Base-by-base conservation (phyloP, 2,888 invertebrate genomes). In the Suillia variegata region DNA sequence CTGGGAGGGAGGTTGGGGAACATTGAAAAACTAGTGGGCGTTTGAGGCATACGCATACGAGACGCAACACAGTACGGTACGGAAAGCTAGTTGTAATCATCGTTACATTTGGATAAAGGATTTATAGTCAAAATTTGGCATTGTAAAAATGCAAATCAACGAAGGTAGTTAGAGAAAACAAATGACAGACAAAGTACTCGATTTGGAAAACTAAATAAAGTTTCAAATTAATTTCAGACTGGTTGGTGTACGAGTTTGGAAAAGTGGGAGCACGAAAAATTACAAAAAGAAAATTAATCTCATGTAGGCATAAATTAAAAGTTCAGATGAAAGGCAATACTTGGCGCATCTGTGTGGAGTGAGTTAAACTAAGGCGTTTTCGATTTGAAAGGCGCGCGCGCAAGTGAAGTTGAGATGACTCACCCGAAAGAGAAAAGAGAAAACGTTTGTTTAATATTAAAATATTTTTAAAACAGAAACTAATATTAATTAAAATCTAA, bases 251-350 rank as follows among this genome's bases (percentile, higher is more conserved):
- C n/a, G n/a, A n/a, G 13, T 38, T 8, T 38, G n/a, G 38, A n/a
- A 38, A 58, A 47, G 47, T 53, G 33, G 47, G 38, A 57, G 24
- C 48, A 53, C n/a, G 53, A 58, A 53, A 33, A 52, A 57, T 54
- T 38, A 38, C 26, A 38, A 20, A 38, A 42, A 17, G 47, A 49
- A 49, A 49, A 22, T 48, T 48, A 49, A 59, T 48, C 49, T 58
- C 24, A 58, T 54, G 47, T 48, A 53, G 58, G 48, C 53, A 54
- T 54, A 59, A 59, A 59, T 59, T 59, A 24, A 20, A 38, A 48
- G 45, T 59, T 59, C 50, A 49, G 50, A 50, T 50, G 50, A 42
- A 45, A 52, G 13, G 18, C 45, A 6, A 20, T 45, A 45, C 17
- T 17, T 17, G 18, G 45, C 45, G 18, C 20, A 38, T 38, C 4